Conservation (phyloP, 2,888 invertebrate genomes). For the Standfussiana lucernea region DNA sequence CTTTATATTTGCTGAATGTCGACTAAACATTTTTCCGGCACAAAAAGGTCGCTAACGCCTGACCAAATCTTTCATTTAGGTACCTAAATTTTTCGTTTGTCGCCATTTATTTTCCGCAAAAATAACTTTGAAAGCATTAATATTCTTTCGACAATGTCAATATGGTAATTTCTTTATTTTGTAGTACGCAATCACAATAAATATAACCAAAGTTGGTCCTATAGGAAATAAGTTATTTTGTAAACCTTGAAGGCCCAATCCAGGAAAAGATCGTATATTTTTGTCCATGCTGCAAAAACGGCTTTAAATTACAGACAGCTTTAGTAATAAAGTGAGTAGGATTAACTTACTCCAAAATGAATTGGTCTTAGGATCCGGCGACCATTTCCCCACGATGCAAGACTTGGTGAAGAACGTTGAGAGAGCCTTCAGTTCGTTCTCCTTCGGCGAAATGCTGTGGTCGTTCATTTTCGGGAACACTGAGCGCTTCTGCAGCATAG, state of each 20-base stretch:
- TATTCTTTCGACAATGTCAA: constrained; percentile 18
- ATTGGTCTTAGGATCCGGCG: constrained; percentile 93
- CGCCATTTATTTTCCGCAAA: constrained; percentile 27
- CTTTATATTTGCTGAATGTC: constrained; percentile 24
- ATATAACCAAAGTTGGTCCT: neutral
- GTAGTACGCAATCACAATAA: constrained; percentile 18
- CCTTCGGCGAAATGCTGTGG: constrained; percentile 92
- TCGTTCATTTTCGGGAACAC: constrained; percentile 93
- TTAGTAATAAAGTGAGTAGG: neutral
- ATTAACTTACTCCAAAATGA: constrained; percentile 92
- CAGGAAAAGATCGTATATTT: neutral
- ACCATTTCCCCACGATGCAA: constrained; percentile 96
- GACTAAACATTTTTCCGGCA: constrained; percentile 10
- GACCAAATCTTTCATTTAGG: constrained; percentile 25
- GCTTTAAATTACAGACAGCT: neutral
- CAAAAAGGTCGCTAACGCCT: constrained; percentile 20
- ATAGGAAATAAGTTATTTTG: neutral
- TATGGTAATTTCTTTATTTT: constrained; percentile 20
- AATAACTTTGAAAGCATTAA: constrained; percentile 31
- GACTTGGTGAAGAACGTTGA: constrained; percentile 95
- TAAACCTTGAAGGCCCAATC: neutral
- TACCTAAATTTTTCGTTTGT: constrained; percentile 19
- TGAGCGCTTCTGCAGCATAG: constrained; percentile 93
- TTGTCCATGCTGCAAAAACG: neutral
- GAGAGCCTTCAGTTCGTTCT: constrained; percentile 95